phyloP scores from a whole-genome alignment of 2,113 vertebrate genomes.

The Tylochromis polylepis region DNA sequence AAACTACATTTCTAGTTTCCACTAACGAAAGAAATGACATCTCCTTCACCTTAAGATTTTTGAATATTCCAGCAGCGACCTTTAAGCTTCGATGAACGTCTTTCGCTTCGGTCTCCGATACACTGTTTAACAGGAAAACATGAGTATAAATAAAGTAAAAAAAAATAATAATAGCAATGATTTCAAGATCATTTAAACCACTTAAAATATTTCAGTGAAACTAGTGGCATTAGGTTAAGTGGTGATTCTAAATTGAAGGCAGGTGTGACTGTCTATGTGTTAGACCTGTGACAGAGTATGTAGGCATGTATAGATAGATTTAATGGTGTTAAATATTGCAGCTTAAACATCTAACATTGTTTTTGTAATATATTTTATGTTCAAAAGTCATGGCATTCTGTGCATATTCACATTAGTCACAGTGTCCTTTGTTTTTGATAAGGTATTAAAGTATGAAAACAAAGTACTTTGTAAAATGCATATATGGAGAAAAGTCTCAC shows the following conservation, averaged over 20 bases:
- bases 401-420: background rate
- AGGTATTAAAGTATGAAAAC: background rate
- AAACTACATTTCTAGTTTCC: background rate
- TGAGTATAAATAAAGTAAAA: background rate
- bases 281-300: background rate
- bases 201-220: background rate
- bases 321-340: background rate
- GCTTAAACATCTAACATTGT: background rate
- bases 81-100: slow-evolving; percentile 94
- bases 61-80: slow-evolving; percentile 93
- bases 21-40: background rate
- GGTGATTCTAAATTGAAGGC: background rate
- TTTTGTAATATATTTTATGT: background rate
- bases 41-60: slow-evolving; percentile 87
- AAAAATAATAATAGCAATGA: background rate
- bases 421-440: background rate
- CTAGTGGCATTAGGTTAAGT: background rate
- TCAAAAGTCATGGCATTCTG: background rate
- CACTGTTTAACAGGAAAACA: slow-evolving; percentile 63
- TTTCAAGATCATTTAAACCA: background rate
- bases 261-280: background rate
- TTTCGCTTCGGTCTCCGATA: slow-evolving; percentile 95
- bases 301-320: background rate
- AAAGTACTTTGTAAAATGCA: background rate
- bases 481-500: background rate